These are phyloP conservation scores for Florisuga fusca DNA, from an alignment of 2,797 vertebrate genomes.

Conservation along the genomic window DNA sequence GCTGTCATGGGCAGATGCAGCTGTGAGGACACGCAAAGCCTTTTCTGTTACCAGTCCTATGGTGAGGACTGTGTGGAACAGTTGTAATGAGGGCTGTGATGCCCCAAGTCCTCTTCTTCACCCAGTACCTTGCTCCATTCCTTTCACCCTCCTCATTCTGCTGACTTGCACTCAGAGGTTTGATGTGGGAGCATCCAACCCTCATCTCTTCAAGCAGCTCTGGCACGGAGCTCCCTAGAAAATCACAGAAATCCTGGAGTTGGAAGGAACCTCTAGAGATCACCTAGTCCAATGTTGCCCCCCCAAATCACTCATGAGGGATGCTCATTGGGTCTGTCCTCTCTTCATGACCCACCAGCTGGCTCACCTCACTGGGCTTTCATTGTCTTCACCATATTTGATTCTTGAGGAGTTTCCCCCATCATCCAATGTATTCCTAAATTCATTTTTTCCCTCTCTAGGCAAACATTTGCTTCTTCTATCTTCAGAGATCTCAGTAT, in stretches of 20 bases:
- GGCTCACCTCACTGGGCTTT: background rate
- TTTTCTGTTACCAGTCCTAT: background rate
- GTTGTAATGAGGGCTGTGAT: background rate
- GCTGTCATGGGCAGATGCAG: background rate
- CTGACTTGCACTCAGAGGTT: rapidly evolving
- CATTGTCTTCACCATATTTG: background rate
- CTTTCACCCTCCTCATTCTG: background rate
- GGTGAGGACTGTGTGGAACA: rapidly evolving
- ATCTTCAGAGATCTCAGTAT: background rate
- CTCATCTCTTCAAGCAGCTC: background rate
- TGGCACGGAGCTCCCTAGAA: background rate
- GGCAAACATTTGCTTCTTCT: background rate
- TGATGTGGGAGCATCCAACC: background rate
- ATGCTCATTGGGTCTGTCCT: background rate
- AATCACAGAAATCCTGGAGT: background rate
- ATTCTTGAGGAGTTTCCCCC: background rate
- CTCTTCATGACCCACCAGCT: background rate
- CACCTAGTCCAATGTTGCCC: no score
- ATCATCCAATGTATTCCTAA: background rate
- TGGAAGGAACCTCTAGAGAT: no score
- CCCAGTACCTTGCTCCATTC: background rate
- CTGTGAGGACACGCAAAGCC: background rate
- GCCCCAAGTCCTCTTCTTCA: background rate
- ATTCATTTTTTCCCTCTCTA: background rate
- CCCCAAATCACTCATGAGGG: background rate